Percentiles rank a stretch among this genome's conserved stretches.
Evolutionary conservation across 2,113 vertebrate genomes (phyloP).

Genomic region (Chitala chitala): DNA sequence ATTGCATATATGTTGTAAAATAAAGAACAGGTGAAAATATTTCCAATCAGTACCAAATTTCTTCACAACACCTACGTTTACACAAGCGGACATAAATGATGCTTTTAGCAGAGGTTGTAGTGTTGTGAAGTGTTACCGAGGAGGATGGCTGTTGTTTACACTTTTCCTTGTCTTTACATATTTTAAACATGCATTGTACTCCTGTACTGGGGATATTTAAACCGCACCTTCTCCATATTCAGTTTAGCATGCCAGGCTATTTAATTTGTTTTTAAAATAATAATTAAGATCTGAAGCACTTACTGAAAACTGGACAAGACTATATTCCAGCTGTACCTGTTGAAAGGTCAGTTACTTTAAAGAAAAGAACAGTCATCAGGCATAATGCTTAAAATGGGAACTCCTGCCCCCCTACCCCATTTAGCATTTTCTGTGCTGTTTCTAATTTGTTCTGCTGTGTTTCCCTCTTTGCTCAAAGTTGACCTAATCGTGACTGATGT

Average conservation of each 20-base stretch:
- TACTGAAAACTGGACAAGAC: background rate
- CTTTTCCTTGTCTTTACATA: too few relatives aligned
- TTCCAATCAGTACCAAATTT: too few relatives aligned
- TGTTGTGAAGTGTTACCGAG: background rate
- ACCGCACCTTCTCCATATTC: background rate
- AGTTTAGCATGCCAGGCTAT: background rate
- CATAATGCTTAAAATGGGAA: background rate
- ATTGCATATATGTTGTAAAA: too few relatives aligned
- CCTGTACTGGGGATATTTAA: too few relatives aligned
- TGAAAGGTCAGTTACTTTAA: background rate
- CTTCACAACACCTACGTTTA: too few relatives aligned
- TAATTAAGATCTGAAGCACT: background rate
- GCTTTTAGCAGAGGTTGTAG: background rate
- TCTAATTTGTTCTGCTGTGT: slow-evolving; percentile 20
- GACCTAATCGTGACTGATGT: slow-evolving; percentile 10
- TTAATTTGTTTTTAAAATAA: background rate
- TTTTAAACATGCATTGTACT: too few relatives aligned
- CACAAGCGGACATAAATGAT: too few relatives aligned
- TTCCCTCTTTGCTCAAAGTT: background rate
- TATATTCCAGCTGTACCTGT: background rate
- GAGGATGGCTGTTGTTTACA: too few relatives aligned
- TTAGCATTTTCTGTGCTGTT: background rate
- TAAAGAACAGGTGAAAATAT: too few relatives aligned
- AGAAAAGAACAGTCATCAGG: background rate
- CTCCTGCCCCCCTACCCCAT: background rate